Conservation (phyloP, 1,140 invertebrate genomes). For the Brachionus asplanchnoidis region DNA sequence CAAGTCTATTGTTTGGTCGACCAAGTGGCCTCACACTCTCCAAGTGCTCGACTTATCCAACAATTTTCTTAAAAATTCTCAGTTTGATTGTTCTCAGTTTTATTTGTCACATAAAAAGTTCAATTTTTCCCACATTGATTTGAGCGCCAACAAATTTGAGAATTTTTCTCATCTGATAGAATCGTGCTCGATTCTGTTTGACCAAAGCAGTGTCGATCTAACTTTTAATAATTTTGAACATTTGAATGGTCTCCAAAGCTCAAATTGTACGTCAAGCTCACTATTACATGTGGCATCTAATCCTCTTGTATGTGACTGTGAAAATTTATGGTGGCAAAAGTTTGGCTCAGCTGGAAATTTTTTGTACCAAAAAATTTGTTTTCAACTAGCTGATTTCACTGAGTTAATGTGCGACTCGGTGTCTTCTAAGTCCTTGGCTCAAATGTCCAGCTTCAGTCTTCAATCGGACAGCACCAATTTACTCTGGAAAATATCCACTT, state of each 20-base stretch:
- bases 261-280: neutral
- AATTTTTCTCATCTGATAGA: neutral
- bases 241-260: neutral
- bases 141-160: neutral
- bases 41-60: neutral
- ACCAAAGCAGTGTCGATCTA: neutral
- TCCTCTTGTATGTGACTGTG: neutral
- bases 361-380: neutral
- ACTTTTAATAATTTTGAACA: neutral
- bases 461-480: neutral
- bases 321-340: conserved; percentile 12
- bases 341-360: neutral
- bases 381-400: neutral
- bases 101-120: neutral
- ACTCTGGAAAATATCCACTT: neutral
- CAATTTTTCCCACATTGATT: neutral
- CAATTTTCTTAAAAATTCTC: neutral
- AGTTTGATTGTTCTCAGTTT: conserved; percentile 27
- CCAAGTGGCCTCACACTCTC: neutral
- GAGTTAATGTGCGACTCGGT: neutral
- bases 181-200: neutral
- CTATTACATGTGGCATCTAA: neutral
- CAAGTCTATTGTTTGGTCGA: neutral
- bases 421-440: neutral
- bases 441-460: neutral